Evolutionary conservation across 2,113 vertebrate genomes (phyloP).

Genomic region (Oreochromis niloticus): DNA sequence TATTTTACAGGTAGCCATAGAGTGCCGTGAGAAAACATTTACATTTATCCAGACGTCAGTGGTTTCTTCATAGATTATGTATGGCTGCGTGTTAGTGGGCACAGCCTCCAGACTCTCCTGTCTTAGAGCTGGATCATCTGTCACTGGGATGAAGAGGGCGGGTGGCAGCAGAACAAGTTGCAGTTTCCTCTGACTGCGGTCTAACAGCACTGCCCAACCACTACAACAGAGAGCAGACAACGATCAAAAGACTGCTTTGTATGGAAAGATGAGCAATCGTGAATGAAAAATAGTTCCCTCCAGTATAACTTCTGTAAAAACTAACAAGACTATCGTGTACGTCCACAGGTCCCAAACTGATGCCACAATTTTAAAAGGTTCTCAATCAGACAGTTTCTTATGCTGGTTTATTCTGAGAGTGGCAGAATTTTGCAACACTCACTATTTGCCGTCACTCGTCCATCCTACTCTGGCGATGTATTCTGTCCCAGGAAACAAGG

Average conservation of each 20-base stretch:
- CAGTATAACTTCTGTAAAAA: not conserved
- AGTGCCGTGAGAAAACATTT: slow-evolving; percentile 6
- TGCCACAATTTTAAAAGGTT: not conserved
- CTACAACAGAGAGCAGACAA: slow-evolving; percentile 54
- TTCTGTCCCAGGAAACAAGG: slow-evolving; percentile 85
- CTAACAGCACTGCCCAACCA: slow-evolving; percentile 92
- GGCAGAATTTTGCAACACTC: slow-evolving; percentile 1
- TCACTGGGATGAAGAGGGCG: slow-evolving; percentile 82
- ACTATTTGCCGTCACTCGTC: slow-evolving; percentile 94
- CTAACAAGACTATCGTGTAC: not conserved
- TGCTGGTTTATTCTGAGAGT: not conserved
- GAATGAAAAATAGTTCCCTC: not conserved
- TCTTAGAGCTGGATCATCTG: slow-evolving; percentile 78
- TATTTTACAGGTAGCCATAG: not conserved
- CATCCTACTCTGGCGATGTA: slow-evolving; percentile 94
- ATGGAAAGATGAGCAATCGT: not conserved
- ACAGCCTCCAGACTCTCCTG: slow-evolving; percentile 78
- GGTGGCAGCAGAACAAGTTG: slow-evolving; percentile 88
- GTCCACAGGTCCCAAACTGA: not conserved
- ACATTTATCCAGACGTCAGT: slow-evolving; percentile 97
- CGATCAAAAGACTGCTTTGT: not conserved
- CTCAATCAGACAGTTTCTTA: not conserved
- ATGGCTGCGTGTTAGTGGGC: slow-evolving; percentile 80
- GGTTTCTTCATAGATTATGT: slow-evolving; percentile 89
- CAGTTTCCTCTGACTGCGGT: slow-evolving; percentile 88